Evolutionary conservation across 1,140 invertebrate genomes (phyloP).

Genomic region (Hycleus cichorii): DNA sequence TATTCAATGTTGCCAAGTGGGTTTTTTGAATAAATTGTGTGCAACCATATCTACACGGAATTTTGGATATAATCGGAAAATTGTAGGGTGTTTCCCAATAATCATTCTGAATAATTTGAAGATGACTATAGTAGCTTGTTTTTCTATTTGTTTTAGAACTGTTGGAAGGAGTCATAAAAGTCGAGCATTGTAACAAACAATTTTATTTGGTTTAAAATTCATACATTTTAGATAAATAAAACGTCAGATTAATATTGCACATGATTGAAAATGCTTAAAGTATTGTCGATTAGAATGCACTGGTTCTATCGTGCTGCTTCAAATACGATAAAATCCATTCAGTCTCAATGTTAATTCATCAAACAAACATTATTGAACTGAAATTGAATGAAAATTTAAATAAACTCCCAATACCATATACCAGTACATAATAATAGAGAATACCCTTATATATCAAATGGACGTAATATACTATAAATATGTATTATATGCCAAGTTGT

Average conservation of each 20-base stretch:
- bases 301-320: no score
- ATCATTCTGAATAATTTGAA: no score
- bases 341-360: no score
- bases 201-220: constrained; percentile 43
- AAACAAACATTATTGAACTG: no score
- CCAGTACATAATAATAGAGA: no score
- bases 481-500: constrained; percentile 21
- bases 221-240: constrained; percentile 42
- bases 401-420: no score
- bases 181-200: constrained; percentile 39
- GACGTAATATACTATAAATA: constrained; percentile 29
- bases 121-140: no score
- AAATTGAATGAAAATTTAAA: no score
- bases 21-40: background rate
- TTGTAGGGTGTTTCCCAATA: background rate
- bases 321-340: no score
- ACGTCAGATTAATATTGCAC: constrained; percentile 42
- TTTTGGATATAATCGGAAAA: no score
- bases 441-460: constrained; percentile 30
- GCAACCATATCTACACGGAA: background rate
- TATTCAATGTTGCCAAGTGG: background rate
- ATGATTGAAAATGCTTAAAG: constrained; percentile 37
- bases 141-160: no score
- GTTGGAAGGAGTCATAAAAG: background rate
- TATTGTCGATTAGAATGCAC: no score